Evolutionary conservation across 2,888 invertebrate species (phyloP).

Genomic region (Volucella inanis): DNA sequence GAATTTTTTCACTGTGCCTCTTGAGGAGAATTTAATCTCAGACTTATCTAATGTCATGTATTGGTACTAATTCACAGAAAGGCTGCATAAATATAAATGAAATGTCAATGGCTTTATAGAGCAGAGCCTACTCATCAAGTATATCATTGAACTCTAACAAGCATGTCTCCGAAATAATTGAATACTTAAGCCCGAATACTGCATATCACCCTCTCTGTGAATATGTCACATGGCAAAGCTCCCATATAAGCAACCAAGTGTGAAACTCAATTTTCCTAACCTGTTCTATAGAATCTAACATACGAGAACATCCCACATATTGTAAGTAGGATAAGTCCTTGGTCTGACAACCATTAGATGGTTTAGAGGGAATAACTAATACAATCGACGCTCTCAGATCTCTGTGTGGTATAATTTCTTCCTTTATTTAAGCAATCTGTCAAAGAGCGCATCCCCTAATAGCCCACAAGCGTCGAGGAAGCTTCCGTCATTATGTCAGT

Average conservation of each 20-base stretch:
- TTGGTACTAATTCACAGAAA: too few species aligned
- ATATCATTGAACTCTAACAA: conserved; percentile 30
- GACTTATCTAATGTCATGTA: too few species aligned
- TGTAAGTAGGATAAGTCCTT: too few species aligned
- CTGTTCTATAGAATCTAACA: background rate
- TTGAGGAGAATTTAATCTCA: too few species aligned
- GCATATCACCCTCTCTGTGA: background rate
- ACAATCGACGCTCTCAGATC: too few species aligned
- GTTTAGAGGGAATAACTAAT: too few species aligned
- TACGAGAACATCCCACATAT: too few species aligned
- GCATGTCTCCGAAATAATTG: conserved; percentile 42
- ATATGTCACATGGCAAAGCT: conserved; percentile 35
- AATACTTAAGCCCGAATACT: conserved; percentile 11
- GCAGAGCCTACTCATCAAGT: conserved; percentile 25
- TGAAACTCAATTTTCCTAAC: conserved; percentile 40
- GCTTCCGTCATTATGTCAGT: background rate
- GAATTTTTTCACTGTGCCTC: too few species aligned
- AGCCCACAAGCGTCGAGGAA: background rate
- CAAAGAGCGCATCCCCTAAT: conserved; percentile 34
- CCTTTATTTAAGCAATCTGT: conserved; percentile 31
- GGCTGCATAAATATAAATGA: background rate
- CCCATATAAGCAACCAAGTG: conserved; percentile 11
- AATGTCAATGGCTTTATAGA: background rate
- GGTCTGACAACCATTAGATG: too few species aligned
- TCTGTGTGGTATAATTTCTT: too few species aligned